Evolutionary conservation across 2,888 invertebrate species (phyloP).

Genomic region (Itoplectis maculator): DNA sequence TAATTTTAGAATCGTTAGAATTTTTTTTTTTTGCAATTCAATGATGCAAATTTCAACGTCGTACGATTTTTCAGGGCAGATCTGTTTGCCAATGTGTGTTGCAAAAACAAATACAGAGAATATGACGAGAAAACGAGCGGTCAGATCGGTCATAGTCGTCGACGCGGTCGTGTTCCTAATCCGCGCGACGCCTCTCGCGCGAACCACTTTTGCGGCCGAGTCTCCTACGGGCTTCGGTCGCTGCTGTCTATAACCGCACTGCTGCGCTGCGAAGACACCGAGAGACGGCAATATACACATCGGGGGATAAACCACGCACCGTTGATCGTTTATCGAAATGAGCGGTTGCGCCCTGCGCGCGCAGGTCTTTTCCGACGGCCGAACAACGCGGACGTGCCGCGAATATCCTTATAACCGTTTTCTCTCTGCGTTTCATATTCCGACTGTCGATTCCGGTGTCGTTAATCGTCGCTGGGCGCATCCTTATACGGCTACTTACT

Average conservation of each 20-base stretch:
- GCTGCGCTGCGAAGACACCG: conserved; percentile 27
- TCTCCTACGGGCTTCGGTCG: too few species aligned
- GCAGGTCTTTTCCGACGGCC: too few species aligned
- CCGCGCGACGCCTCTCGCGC: conserved; percentile 32
- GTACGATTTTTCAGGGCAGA: too few species aligned
- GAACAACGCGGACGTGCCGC: conserved; percentile 29
- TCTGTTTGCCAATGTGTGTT: too few species aligned
- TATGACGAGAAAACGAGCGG: conserved; percentile 36
- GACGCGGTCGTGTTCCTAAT: conserved; percentile 12
- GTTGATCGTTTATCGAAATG: conserved; percentile 61
- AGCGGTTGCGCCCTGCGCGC: conserved; percentile 61
- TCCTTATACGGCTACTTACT: background rate
- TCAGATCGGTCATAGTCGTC: conserved; percentile 39
- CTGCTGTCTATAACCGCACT: conserved; percentile 24
- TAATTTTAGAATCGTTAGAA: too few species aligned
- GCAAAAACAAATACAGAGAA: too few species aligned
- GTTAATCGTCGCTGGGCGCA: background rate
- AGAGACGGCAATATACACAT: conserved; percentile 1
- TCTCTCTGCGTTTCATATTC: conserved; percentile 16
- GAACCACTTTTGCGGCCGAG: conserved; percentile 46
- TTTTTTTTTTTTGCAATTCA: too few species aligned
- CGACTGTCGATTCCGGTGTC: too few species aligned
- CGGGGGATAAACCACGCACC: conserved; percentile 53
- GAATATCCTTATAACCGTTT: conserved; percentile 41
- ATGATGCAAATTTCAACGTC: too few species aligned